Evolutionary conservation across 2,888 invertebrate species (phyloP).

Genomic region (Lithophane ornitopus): DNA sequence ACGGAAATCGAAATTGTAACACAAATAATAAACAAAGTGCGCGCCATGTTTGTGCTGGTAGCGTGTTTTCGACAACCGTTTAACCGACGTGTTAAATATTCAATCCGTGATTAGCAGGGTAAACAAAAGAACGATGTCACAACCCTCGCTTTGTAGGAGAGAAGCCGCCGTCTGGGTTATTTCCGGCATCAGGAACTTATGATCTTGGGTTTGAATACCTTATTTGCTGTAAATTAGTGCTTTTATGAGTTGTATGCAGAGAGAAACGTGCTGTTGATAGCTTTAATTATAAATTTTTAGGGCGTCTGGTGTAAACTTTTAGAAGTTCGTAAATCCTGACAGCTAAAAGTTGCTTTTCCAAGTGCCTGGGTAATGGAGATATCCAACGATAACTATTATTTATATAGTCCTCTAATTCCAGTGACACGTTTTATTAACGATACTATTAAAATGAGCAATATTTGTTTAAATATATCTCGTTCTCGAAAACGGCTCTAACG

Average conservation of each 20-base stretch:
- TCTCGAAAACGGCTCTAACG: too few relatives aligned
- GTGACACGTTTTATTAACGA: not conserved
- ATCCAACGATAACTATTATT: not conserved
- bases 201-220: slow-evolving; percentile 49
- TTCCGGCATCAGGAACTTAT: slow-evolving; percentile 64
- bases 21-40: slow-evolving; percentile 53
- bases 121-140: slow-evolving; percentile 61
- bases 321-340: not conserved
- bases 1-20: slow-evolving; percentile 56
- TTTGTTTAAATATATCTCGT: too few relatives aligned
- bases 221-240: slow-evolving; percentile 42
- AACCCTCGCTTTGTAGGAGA: slow-evolving; percentile 46
- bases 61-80: slow-evolving; percentile 42
- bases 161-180: slow-evolving; percentile 62
- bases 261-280: not conserved
- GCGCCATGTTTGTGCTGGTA: slow-evolving; percentile 52
- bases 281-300: slow-evolving; percentile 5
- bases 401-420: not conserved
- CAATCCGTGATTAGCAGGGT: slow-evolving; percentile 60
- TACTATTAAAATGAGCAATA: too few relatives aligned
- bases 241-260: slow-evolving; percentile 22
- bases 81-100: slow-evolving; percentile 58
- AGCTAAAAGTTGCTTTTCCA: not conserved
- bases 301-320: not conserved
- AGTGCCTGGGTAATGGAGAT: not conserved